Conservation (phyloP, 1,140 invertebrate genomes). For the Bactericera cockerelli region DNA sequence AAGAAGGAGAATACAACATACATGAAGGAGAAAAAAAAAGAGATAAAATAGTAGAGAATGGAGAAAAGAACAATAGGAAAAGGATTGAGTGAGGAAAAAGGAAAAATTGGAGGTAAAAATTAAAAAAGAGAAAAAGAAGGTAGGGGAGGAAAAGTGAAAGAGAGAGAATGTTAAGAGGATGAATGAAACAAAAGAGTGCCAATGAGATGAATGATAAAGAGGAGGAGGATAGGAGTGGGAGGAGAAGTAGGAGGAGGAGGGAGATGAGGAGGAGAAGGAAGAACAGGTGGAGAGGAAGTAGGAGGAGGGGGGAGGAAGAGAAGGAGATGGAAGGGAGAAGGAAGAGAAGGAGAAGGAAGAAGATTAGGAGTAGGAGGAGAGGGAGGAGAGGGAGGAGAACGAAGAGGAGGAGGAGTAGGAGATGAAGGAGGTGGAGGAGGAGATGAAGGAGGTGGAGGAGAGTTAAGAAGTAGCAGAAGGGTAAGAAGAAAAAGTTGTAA, state of each 20-base stretch:
- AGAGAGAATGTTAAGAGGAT: too few species aligned
- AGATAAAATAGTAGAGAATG: too few species aligned
- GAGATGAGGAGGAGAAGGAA: not conserved
- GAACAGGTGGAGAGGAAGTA: not conserved
- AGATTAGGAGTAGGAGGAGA: conserved; percentile 26
- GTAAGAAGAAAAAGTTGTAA: not conserved
- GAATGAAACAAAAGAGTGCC: too few species aligned
- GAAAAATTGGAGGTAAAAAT: too few species aligned
- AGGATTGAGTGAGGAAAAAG: too few species aligned
- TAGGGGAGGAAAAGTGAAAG: too few species aligned
- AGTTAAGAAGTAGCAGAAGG: conserved; percentile 24
- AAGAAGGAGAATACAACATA: too few species aligned
- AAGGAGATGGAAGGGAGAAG: not conserved
- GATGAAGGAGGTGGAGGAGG: conserved; percentile 23
- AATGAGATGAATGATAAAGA: too few species aligned
- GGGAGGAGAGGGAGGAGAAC: conserved; percentile 28
- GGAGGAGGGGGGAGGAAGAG: not conserved
- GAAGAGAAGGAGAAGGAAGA: not conserved
- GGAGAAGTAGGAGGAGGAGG: not conserved
- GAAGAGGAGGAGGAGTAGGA: conserved; percentile 28
- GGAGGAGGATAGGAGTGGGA: not conserved
- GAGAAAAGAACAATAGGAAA: too few species aligned
- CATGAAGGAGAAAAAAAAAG: too few species aligned
- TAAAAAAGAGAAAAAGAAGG: too few species aligned
- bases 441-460: conserved; percentile 26